Evolutionary conservation across 2,113 vertebrate genomes (phyloP).

Genomic region (Gracilinanus agilis): DNA sequence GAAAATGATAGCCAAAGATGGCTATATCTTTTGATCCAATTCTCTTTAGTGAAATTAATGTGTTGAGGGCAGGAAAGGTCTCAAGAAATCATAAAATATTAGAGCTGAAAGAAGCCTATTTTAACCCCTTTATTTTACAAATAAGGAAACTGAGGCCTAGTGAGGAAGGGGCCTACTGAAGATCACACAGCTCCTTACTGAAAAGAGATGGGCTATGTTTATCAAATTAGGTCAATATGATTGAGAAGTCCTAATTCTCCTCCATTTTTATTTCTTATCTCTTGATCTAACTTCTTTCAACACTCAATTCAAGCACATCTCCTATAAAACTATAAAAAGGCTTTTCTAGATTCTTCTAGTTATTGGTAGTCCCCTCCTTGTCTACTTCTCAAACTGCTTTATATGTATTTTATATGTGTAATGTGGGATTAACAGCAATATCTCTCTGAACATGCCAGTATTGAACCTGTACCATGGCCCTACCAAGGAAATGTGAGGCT

Average conservation of each 20-base stretch:
- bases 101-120: neutral
- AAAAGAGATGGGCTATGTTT: neutral
- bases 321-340: too few species aligned
- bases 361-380: neutral
- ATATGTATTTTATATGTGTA: neutral
- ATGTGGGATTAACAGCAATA: too few species aligned
- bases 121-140: neutral
- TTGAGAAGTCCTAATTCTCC: constrained; percentile 34
- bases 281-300: neutral
- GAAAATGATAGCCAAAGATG: neutral
- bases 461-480: neutral
- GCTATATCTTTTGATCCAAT: neutral
- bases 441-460: neutral
- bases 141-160: constrained; percentile 8
- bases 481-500: neutral
- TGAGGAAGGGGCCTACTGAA: constrained; percentile 5
- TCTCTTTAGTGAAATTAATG: neutral
- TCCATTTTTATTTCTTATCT: neutral
- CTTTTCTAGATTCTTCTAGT: neutral
- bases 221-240: neutral
- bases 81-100: neutral
- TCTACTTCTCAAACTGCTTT: neutral
- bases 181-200: neutral
- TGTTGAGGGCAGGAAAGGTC: neutral
- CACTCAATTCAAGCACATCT: too few species aligned